These are phyloP conservation scores for Heterocephalus glaber DNA, from an alignment of 2,113 vertebrate genomes.

Conservation along the genomic window DNA sequence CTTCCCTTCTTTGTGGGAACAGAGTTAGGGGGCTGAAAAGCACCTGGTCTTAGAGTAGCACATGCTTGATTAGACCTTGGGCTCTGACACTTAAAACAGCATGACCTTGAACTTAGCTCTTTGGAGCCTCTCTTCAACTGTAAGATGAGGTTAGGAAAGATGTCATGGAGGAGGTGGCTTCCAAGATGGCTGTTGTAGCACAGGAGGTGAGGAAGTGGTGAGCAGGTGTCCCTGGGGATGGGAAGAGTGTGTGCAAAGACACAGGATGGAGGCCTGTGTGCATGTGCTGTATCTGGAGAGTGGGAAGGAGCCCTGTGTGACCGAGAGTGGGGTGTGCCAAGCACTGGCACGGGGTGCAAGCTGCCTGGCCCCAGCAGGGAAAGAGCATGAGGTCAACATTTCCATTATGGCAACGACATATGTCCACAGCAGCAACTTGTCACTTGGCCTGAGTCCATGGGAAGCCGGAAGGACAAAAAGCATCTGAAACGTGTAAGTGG, in stretches of 20 bases:
- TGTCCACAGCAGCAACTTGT: slow-evolving; percentile 82
- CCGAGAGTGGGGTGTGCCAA: slow-evolving; percentile 59
- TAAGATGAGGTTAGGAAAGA: not conserved
- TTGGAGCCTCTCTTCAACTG: not conserved
- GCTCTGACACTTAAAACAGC: not conserved
- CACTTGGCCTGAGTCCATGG: slow-evolving; percentile 81
- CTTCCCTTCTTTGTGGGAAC: not conserved
- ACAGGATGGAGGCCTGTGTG: not conserved
- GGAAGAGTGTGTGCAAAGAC: not conserved
- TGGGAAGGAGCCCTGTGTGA: slow-evolving; percentile 1
- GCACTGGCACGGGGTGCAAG: slow-evolving; percentile 56
- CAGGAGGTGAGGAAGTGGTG: not conserved
- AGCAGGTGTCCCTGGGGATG: not conserved
- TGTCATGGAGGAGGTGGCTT: not conserved
- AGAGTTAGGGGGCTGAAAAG: not conserved
- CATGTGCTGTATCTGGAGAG: not conserved
- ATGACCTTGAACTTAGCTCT: not conserved
- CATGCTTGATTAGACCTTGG: no score
- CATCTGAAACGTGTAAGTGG: slow-evolving; percentile 79
- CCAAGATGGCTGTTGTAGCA: not conserved
- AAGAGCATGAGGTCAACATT: slow-evolving; percentile 77
- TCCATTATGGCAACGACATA: slow-evolving; percentile 81
- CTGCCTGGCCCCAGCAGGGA: slow-evolving; percentile 76
- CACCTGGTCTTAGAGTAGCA: not conserved
- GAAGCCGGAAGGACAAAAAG: slow-evolving; percentile 83